Evolutionary conservation across 2,113 vertebrate genomes (phyloP), one percentile per base, ranked within the genome.

Genomic region (Mobula hypostoma): DNA sequence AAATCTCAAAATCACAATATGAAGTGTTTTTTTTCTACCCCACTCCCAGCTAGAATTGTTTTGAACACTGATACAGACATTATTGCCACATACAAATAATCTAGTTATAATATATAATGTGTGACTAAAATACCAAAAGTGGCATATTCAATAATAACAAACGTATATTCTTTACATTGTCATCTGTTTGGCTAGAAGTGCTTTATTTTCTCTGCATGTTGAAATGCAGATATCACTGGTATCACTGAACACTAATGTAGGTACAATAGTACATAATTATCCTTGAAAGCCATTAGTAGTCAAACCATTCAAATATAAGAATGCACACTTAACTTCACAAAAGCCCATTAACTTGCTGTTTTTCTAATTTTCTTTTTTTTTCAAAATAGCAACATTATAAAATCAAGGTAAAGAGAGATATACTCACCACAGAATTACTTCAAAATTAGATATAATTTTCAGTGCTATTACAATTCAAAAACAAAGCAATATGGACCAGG

Each of bases 1-100:
- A 99, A 99, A 99, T 98, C 97, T 98, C 97, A 97, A 93, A 97
- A 98, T 98, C 98, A 99, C 98, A 98, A 98, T 98, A 98, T 98
- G 98, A 98, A 98, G 98, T 97, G 88, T 97, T 98, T 93, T 97
- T 48, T 92, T 93, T 97, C 97, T 97, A 97, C 97, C 95, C 96
- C 95, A 97, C 97, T 95, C 96, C 95, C 97, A 97, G 97, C 97
- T 97, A 97, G 96, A 96, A 96, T 96, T 97, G 97, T 96, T 91
- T 94, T 94, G 94, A 96, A 96, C 96, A 96, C 95, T 48, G 27
- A 93, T 97, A 97, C 96, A 97, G 95, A 97, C 97, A 96, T 96
- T 97, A 96, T 96, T 96, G 96, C 96, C 97, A 98, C 97, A 97
- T 97, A 96, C 97, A 97, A 97, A 97, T 96, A 94, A 98, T 96